Evolutionary conservation across 2,888 invertebrate genomes (phyloP), one percentile per base, ranked within the genome.

Genomic region (Dryadula phaetusa): DNA sequence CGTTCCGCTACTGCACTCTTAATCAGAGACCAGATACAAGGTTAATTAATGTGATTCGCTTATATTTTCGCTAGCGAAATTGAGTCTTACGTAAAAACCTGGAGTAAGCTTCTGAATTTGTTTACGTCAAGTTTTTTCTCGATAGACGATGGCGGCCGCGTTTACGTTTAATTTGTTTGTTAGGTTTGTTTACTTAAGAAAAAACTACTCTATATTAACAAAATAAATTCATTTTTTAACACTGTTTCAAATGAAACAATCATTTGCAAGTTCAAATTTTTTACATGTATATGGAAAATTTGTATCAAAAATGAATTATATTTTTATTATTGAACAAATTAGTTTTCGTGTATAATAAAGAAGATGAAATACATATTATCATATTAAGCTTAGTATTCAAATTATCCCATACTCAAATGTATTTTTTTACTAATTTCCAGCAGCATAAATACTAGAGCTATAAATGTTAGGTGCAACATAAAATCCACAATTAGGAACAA

Each of bases 21-120:
- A 92, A 90, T 90, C 90, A 88, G 87, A 77, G 82, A 79, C 75
- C 80, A 87, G 91, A 90, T 90, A 90, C 86, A 88, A 82, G 83
- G 82, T 84, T 91, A 90, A 90, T 90, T 91, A 91, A 88, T 88
- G 87, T 86, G 85, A 86, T 86, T 84, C 83, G 79, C 83, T 86
- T 89, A 87, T 89, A 86, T 87, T 86, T 85, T 82, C 79, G 76
- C 77, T 77, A 76, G 77, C 80, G 79, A 70, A 72, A 75, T 72
- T 70, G 73, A 73, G 79, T 82, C 82, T 78, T 76, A 79, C 77
- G 77, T 67, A 67, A 67, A 46, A 40, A 67, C 76, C 75, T 75
- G 76, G 75, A 74, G 71, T 69, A 64, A 46, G 25, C 49, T 49
- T 2, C 28, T 60, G 8, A n/a, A 58, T 58, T 60, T 60, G 42